Evolutionary conservation across 1,140 invertebrate genomes (phyloP), one percentile per base, ranked within the genome.

Genomic region (Drusus annulatus): DNA sequence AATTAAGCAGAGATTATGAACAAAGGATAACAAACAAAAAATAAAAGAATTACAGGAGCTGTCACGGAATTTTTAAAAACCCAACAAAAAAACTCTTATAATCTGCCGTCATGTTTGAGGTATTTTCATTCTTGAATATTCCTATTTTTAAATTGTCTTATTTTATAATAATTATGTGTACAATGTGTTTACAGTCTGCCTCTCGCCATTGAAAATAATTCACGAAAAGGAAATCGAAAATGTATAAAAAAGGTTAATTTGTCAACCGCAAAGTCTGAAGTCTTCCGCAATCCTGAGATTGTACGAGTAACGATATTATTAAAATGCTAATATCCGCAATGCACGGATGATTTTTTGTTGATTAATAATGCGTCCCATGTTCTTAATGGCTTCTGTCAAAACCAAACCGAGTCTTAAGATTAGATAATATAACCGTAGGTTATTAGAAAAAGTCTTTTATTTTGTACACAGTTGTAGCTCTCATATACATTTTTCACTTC

Each of bases 261-360:
- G 68, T 71, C 45, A 71, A 71, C 68, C 68, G 50, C 68, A 71
- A 71, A 51, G 45, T 31, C 8, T 45, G 4, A 13, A 23, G 62
- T 23, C 68, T 71, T 71, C 68, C 68, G 68, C 68, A 71, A 71
- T 71, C 50, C 45, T n/a, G 68, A n/a, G 36, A 45, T 31, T 50
- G 16, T 71, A 15, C 28, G 17, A 68, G 8, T 45, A 13, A 45
- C 8, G 13, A 68, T 68, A 68, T 45, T 68, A 31, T 17, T 68
- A 68, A 68, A 71, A 50, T 71, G 36, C n/a, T 5, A 15, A 51
- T 71, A 21, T 71, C 45, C 68, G 31, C 25, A 65, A 71, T 51
- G 17, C 68, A 45, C 36, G 36, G 36, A 45, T 45, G 36, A 45
- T 65, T 65, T 23, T 23, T 31, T 65, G 17, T 25, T 65, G 21